A percentile compares a stretch with the other conserved stretches of the same genome.
Conservation (phyloP, 2,797 vertebrate genomes). For the Eidolon dupreanum region DNA sequence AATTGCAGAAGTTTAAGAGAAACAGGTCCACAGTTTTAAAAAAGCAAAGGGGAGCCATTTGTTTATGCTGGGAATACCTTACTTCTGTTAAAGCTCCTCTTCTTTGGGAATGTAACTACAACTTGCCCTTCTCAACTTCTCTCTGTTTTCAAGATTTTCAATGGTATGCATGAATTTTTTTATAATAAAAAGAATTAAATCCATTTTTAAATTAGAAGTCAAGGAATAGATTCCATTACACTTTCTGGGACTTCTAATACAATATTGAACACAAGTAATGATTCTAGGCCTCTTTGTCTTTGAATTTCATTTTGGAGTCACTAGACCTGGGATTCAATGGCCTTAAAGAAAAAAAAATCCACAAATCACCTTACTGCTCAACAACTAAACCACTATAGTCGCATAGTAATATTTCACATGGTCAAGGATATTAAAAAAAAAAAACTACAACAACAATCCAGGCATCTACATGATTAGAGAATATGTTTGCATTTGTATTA, state of each 20-base stretch:
- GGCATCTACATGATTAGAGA: not conserved
- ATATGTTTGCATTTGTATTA: slow-evolving; percentile 22
- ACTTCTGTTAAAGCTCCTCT: not conserved
- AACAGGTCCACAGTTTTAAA: not conserved
- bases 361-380: not conserved
- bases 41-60: not conserved
- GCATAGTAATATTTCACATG: not conserved
- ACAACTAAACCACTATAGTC: not conserved
- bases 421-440: slow-evolving; percentile 3
- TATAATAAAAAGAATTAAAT: not conserved
- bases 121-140: not conserved
- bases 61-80: not conserved
- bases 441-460: not conserved
- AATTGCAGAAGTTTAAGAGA: not conserved
- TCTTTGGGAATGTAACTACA: not conserved
- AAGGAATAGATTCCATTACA: not conserved
- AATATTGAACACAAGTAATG: not conserved
- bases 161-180: not conserved
- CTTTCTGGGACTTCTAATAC: not conserved
- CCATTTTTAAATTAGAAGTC: not conserved
- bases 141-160: slow-evolving; percentile 21
- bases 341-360: not conserved
- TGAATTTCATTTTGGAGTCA: slow-evolving; percentile 39
- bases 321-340: not conserved
- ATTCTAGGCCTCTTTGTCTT: not conserved